Percentiles rank a stretch among this genome's conserved stretches.
Conservation (phyloP, 2,888 invertebrate species). For the Belgica antarctica region DNA sequence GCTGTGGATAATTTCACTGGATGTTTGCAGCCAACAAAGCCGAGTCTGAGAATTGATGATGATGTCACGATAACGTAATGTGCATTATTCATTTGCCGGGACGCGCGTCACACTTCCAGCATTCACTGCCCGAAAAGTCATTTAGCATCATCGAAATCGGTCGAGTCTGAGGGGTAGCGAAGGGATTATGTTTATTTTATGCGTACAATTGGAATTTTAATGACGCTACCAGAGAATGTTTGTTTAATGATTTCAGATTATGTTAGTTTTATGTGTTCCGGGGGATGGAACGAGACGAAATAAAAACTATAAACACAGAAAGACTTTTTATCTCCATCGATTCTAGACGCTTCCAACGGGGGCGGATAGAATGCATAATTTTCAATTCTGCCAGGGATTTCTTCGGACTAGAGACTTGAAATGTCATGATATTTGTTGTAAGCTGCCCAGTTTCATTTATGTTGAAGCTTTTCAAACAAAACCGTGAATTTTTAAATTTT, state of each 20-base stretch:
- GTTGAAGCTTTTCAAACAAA: too few species aligned
- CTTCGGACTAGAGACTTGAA: too few species aligned
- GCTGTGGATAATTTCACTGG: constrained; percentile 36
- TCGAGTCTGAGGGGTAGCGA: too few species aligned
- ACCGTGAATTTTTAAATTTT: too few species aligned
- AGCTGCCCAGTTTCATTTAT: too few species aligned
- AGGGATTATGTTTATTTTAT: constrained; percentile 43
- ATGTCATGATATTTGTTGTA: too few species aligned
- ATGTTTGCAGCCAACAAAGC: background rate
- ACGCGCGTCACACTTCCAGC: constrained; percentile 20
- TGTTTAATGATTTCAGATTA: constrained; percentile 37
- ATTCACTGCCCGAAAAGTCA: background rate
- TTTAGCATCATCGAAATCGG: too few species aligned
- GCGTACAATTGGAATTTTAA: constrained; percentile 40
- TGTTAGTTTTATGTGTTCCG: constrained; percentile 20
- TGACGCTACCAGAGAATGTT: constrained; percentile 31
- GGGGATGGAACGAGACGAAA: background rate
- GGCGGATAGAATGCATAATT: background rate
- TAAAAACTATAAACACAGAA: background rate
- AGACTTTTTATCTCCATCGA: background rate
- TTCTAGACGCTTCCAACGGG: background rate
- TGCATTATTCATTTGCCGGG: constrained; percentile 39
- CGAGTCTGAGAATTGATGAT: constrained; percentile 34
- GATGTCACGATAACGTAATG: constrained; percentile 41
- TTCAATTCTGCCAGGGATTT: too few species aligned